Percentiles rank a stretch among this genome's conserved stretches.
Evolutionary conservation across 1,140 invertebrate genomes (phyloP).

Genomic region (Bombus difficillimus): DNA sequence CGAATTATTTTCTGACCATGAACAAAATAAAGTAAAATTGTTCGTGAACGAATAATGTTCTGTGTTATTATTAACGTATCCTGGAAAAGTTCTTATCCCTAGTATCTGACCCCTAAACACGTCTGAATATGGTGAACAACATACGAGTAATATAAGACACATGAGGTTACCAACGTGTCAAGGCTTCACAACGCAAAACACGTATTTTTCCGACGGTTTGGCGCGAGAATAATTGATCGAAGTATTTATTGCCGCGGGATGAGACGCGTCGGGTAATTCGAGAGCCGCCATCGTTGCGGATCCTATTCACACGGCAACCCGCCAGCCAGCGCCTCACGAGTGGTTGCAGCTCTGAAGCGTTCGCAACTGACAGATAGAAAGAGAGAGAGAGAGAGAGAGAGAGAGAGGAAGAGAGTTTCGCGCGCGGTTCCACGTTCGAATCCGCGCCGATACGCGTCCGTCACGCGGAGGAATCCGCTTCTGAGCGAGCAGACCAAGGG

Average conservation of each 20-base stretch:
- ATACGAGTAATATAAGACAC: too few relatives aligned
- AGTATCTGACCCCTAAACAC: too few relatives aligned
- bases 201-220: neutral
- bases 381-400: neutral
- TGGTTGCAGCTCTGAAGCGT: neutral
- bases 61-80: too few relatives aligned
- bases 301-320: conserved; percentile 54
- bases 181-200: neutral
- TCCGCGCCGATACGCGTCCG: conserved; percentile 28
- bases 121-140: too few relatives aligned
- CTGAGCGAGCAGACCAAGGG: conserved; percentile 30
- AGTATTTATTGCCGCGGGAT: conserved; percentile 57
- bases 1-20: too few relatives aligned
- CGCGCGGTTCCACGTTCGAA: neutral
- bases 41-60: too few relatives aligned
- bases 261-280: conserved; percentile 56
- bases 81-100: too few relatives aligned
- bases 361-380: neutral
- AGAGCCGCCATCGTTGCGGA: conserved; percentile 31
- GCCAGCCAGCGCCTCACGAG: neutral
- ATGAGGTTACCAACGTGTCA: too few relatives aligned
- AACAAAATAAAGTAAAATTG: too few relatives aligned
- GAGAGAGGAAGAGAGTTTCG: conserved; percentile 26
- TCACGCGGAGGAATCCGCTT: conserved; percentile 24
- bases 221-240: conserved; percentile 60